A percentile compares a stretch with the other conserved stretches of the same genome.
These are phyloP conservation scores for Mionectes olivaceus DNA, from an alignment of 2,797 vertebrate genomes.

Conservation along the genomic window DNA sequence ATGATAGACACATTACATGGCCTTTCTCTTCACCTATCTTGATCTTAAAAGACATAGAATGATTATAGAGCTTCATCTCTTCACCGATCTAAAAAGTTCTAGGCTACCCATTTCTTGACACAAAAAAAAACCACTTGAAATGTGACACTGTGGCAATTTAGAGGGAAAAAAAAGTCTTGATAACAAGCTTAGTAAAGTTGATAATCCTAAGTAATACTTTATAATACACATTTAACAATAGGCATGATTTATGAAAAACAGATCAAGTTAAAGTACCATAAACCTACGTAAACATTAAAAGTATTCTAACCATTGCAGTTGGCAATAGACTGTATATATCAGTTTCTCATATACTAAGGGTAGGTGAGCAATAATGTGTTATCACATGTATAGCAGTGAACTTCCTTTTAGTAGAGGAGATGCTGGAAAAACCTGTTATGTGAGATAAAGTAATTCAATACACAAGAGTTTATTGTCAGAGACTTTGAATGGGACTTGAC, in stretches of 20 bases:
- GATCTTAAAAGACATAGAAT: not conserved
- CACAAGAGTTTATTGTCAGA: not conserved
- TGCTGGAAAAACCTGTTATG: not conserved
- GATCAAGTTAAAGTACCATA: not conserved
- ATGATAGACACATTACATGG: not conserved
- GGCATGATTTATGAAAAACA: not conserved
- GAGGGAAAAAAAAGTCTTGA: not conserved
- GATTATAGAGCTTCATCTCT: not conserved
- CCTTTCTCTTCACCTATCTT: not conserved
- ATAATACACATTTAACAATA: not conserved
- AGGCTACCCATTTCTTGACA: not conserved
- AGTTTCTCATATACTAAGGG: not conserved
- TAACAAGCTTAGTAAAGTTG: not conserved
- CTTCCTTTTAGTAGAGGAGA: not conserved
- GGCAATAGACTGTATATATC: not conserved
- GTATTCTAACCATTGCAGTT: not conserved
- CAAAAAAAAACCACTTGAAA: not conserved
- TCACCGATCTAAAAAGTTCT: not conserved
- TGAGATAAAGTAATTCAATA: not conserved
- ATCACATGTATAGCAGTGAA: not conserved
- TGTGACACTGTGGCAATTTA: not conserved
- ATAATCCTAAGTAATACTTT: not conserved
- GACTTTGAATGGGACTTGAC: not conserved
- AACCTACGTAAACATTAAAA: not conserved
- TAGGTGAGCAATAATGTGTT: not conserved